Conservation (phyloP, 2,113 vertebrate genomes). For the Seriola quinqueradiata region DNA sequence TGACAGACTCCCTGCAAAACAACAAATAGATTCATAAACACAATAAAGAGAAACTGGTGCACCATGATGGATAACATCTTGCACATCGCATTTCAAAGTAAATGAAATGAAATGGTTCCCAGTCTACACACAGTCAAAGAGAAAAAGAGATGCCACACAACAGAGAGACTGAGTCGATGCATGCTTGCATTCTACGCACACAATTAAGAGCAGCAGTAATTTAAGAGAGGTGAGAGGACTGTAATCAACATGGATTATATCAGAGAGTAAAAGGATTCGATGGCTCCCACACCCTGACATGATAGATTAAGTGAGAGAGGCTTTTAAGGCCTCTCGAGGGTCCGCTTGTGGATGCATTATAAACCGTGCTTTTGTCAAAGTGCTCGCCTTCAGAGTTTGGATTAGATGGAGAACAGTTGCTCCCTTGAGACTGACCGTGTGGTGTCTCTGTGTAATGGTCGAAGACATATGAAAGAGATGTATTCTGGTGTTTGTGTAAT, state of each 20-base stretch:
- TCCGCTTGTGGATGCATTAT: slow-evolving; percentile 61
- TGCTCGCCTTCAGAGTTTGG: slow-evolving; percentile 48
- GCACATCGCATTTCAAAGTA: slow-evolving; percentile 20
- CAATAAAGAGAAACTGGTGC: neutral
- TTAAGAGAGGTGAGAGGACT: slow-evolving; percentile 54
- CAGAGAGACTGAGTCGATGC: neutral
- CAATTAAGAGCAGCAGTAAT: slow-evolving; percentile 44
- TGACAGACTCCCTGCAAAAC: slow-evolving; percentile 13
- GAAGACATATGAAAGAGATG: slow-evolving; percentile 69
- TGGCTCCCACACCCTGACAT: slow-evolving; percentile 58
- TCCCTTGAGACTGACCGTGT: slow-evolving; percentile 58
- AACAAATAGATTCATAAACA: slow-evolving; percentile 43
- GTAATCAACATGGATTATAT: slow-evolving; percentile 74
- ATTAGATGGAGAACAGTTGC: slow-evolving; percentile 74
- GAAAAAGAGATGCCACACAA: slow-evolving; percentile 9
- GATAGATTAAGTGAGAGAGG: slow-evolving; percentile 64
- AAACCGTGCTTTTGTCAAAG: slow-evolving; percentile 60
- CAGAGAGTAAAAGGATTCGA: slow-evolving; percentile 68
- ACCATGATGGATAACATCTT: slow-evolving; percentile 1
- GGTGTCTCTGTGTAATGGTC: slow-evolving; percentile 57
- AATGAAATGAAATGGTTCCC: slow-evolving; percentile 2
- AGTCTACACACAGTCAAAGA: neutral
- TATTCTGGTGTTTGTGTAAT: slow-evolving; percentile 68
- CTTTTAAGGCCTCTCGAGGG: slow-evolving; percentile 69
- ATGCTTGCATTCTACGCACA: slow-evolving; percentile 29